Base-by-base conservation (phyloP, 2,797 vertebrate species). In the Microctenopoma lineatum region DNA sequence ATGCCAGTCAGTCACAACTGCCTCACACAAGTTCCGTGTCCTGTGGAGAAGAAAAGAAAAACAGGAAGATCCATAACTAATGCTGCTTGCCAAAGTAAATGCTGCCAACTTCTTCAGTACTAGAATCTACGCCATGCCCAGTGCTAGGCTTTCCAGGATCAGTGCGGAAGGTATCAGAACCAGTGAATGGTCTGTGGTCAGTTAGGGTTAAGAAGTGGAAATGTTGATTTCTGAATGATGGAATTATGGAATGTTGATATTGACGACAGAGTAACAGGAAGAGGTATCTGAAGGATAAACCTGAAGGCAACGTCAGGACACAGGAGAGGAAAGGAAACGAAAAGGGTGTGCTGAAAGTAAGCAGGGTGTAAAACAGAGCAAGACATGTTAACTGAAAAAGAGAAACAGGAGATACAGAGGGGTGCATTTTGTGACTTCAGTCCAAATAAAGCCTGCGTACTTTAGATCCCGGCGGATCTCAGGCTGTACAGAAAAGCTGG, bases 271-370 rank as follows among this genome's bases (percentile, higher is more conserved):
- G 54, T 39, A 15, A 71, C 59, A 59, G 61, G 60, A 74, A 66
- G 53, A 29, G 44, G 55, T 32, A 79, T 69, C 76, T 73, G 71
- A 79, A 69, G 64, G 69, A 74, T 70, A 66, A 82, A 81, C 44
- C 51, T 51, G 62, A 79, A 80, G 73, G 58, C 70, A 65, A 70
- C 66, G 51, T 74, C 54, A 25, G 56, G 73, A 85, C 79, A 76
- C 83, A 79, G 64, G 26, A 70, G 65, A 57, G 10, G 60, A 66
- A 54, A 61, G 55, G 58, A 85, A 83, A 84, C 77, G 26, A 86
- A 55, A 72, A 61, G 42, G n/a, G 57, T 57, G n/a, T 36, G 16
- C 46, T 18, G 32, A 52, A 51, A 72, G 59, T 47, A 48, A 58
- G 26, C 32, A 26, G 36, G 59, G 81, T 77, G 70, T 59, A 52